Evolutionary conservation across 1,140 invertebrate genomes (phyloP), one percentile per base, ranked within the genome.

Genomic region (Anadara kagoshimensis): DNA sequence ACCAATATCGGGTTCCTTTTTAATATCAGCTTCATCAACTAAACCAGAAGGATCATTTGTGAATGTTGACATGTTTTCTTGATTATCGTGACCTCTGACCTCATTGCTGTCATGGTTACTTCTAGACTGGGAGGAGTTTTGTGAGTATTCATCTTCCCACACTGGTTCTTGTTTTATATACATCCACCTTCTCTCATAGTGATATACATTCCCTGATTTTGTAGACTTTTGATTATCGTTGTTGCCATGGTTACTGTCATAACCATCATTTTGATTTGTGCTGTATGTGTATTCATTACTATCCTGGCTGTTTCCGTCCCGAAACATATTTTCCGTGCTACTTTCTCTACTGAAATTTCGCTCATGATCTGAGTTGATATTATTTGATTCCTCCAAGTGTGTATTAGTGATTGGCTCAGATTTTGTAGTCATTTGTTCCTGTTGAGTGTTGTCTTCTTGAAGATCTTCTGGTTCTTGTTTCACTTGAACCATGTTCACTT

Each of bases 91-190:
- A 41, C n/a, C 57, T 10, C 36, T 22, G 14, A 22, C 41, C 3
- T 36, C 53, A 26, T 29, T 20, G 41, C 41, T 65, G 29, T 65
- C n/a, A 18, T 26, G 67, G 67, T 61, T 69, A 56, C 14, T 51
- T 41, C 26, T 69, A 61, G 24, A 69, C 57, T 20, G 10, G 59
- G 41, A 43, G 22, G 44, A 3, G 59, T 62, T 20, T 29, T 24
- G 49, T 47, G 45, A 51, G 14, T 10, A 51, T 14, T 20, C 47
- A 51, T 36, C 26, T 51, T 18, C 49, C 56, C 47, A 22, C 56
- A 61, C 22, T 69, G 57, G 44, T 61, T 59, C 47, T 44, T 61
- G 4, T 51, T 69, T 41, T 7, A 59, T 41, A 26, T 57, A 61
- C 58, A 69, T 10, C 5, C 24, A 47, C 7, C 18, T 20, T 67